A percentile compares a stretch with the other conserved stretches of the same genome.
Evolutionary conservation across 2,113 vertebrate species (phyloP).

Genomic region (Recurvirostra avosetta): DNA sequence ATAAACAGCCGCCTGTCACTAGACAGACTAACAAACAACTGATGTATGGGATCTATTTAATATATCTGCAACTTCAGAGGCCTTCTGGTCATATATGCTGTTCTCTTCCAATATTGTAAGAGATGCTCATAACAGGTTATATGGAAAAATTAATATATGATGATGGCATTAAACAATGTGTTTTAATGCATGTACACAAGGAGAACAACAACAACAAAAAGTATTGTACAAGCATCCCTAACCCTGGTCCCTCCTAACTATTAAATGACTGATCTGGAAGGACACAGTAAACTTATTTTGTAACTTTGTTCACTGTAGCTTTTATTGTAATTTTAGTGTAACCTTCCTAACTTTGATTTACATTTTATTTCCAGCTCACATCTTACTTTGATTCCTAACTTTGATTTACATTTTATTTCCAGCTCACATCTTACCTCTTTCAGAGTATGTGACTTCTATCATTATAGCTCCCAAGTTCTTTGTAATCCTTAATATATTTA

Average conservation of each 20-base stretch:
- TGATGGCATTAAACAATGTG: neutral
- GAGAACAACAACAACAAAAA: neutral
- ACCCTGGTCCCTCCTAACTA: neutral
- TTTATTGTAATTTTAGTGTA: neutral
- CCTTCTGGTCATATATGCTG: neutral
- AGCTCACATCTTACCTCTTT: neutral
- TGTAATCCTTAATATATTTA: neutral
- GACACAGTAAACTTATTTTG: neutral
- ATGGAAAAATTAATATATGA: neutral
- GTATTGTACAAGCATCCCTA: neutral
- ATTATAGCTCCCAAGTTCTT: neutral
- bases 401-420: neutral
- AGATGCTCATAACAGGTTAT: neutral
- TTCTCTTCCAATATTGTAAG: neutral
- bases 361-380: neutral
- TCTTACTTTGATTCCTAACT: neutral
- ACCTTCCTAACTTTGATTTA: neutral
- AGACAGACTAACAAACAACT: slow-evolving; percentile 5
- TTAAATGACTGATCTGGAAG: neutral
- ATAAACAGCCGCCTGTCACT: slow-evolving; percentile 24
- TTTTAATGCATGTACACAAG: neutral
- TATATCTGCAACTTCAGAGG: neutral
- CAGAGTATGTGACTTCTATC: neutral
- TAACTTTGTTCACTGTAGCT: neutral
- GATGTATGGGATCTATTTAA: slow-evolving; percentile 25